Evolutionary conservation across 2,888 invertebrate genomes (phyloP), one percentile per base, ranked within the genome.

Genomic region (Pyrgus malvae): DNA sequence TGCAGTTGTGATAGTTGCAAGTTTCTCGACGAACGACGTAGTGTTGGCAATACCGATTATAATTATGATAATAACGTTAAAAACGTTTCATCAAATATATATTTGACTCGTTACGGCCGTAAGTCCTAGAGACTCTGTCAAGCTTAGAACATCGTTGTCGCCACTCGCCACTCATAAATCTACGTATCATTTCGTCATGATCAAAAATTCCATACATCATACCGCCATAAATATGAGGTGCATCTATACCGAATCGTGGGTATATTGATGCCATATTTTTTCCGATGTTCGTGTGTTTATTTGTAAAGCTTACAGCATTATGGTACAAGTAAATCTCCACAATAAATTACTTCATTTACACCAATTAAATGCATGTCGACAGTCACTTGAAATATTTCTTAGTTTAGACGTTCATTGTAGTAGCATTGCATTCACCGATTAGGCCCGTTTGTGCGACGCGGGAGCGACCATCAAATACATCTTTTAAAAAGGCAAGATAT

Each of bases 331-430:
- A 69, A 68, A 68, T 72, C 69, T 72, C 73, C 74, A 71, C 68
- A 78, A 79, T 80, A 77, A 80, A 79, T 78, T 68, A 77, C 71
- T 46, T 73, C 69, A 69, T 65, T 70, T 75, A 70, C 77, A 77
- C 74, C 78, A 78, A 80, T 70, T 87, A 89, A 87, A 88, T 87
- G 87, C 88, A 83, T 67, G 64, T 74, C 70, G 78, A 83, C 83
- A 83, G 83, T 83, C 82, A 69, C 68, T 74, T 80, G 65, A 63
- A 45, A 51, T 33, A 40, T n/a, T 46, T 64, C 59, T 66, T 59
- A 61, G 38, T 38, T 38, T 19, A 38, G 21, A 29, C 27, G 56
- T 71, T 80, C 80, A 83, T 83, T 86, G 83, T 78, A 77, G 81
- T 78, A 85, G 85, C 87, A 81, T 75, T 75, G 65, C 70, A 46